These are phyloP conservation scores for Ahaetulla prasina DNA, from an alignment of 2,113 vertebrate species.

Conservation along the genomic window DNA sequence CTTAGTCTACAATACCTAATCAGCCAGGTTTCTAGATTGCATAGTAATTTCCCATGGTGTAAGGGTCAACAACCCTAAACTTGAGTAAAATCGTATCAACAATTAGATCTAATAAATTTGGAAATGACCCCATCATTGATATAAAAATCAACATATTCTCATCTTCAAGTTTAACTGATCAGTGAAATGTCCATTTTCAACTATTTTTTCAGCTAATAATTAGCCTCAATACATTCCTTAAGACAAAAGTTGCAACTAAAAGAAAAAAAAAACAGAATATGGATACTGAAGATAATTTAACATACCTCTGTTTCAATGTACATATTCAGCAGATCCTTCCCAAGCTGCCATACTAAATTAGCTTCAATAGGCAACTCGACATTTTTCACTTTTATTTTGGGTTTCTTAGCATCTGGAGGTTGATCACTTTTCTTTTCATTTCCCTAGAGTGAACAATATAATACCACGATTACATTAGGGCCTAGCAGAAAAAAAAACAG, in stretches of 20 bases:
- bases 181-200: background rate
- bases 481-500: slow-evolving; percentile 53
- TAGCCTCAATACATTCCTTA: background rate
- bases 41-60: background rate
- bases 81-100: background rate
- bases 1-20: background rate
- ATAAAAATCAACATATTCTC: background rate
- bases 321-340: slow-evolving; percentile 83
- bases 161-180: background rate
- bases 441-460: slow-evolving; percentile 58
- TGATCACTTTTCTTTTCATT: slow-evolving; percentile 94
- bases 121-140: background rate
- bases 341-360: slow-evolving; percentile 86
- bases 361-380: slow-evolving; percentile 91
- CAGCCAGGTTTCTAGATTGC: background rate
- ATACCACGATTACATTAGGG: background rate
- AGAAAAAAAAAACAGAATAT: background rate
- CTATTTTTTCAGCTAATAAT: background rate
- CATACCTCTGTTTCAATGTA: slow-evolving; percentile 66
- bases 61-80: background rate
- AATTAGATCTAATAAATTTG: background rate
- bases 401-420: slow-evolving; percentile 93
- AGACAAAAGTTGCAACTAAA: too few species aligned
- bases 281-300: background rate
- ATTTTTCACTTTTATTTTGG: slow-evolving; percentile 94